Base-by-base conservation (phyloP, 2,113 vertebrate genomes). In the Poecilia latipinna region DNA sequence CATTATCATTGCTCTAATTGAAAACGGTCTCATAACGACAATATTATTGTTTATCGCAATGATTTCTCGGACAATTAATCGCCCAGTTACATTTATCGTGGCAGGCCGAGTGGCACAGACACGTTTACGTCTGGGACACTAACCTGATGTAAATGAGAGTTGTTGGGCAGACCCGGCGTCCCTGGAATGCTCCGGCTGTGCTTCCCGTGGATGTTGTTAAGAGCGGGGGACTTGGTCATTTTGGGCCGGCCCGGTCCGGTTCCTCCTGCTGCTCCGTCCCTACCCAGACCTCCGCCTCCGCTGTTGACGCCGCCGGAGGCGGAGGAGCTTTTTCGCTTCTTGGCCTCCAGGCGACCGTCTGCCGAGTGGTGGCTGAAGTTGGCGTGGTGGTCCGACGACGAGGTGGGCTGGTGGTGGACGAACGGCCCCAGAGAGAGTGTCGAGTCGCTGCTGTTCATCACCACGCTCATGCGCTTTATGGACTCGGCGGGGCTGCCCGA, bases 401-500 rank as follows among this genome's bases (percentile, higher is more conserved):
- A 85, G 5, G 81, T 77, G 70, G 86, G 89, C 80, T 96, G 90
- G 86, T 97, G 97, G 92, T 98, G 97, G 65, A 99, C 95, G 57
- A 99, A 99, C 0, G 98, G 98, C 74, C 98, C 98, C 19, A 99
- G 94, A 10, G 97, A 99, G 32, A 99, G 97, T 0, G 97, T 98
- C 83, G 97, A 98, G 92, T 98, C 97, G 0, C 97, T 93, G 88
- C 97, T 98, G 94, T 98, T 99, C 95, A 99, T 97, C 92, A 99
- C 95, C 79, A 99, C 97, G 32, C 97, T 99, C 98, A 99, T 99
- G 76, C 98, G 96, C 87, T 98, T 99, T 86, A 99, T 99, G 42
- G 97, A 95, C 84, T 99, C 98, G 3, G 96, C 95, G 4, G 97
- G 96, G 95, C 95, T 98, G 81, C 96, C 96, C 0, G 95, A 93